Evolutionary conservation across 2,797 vertebrate species (phyloP).

Genomic region (Sebastes diploproa): DNA sequence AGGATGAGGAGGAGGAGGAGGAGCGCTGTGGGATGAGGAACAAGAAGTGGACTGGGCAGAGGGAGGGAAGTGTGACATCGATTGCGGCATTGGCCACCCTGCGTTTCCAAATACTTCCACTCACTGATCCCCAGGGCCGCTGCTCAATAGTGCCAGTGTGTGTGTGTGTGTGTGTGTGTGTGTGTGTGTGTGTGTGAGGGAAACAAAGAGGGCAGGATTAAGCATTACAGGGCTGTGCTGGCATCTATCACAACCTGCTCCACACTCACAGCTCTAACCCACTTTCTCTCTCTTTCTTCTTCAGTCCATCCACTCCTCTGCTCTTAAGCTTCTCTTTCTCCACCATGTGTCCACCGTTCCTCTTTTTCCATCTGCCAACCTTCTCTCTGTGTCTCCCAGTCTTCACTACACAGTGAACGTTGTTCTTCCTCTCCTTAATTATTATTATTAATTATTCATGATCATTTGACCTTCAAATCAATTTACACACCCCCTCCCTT

Average conservation of each 20-base stretch:
- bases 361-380: not conserved
- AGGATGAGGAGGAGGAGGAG: slow-evolving; percentile 8
- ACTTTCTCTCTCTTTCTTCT: not conserved
- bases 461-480: slow-evolving; percentile 68
- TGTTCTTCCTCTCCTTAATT: slow-evolving; percentile 7
- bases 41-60: slow-evolving; percentile 37
- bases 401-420: not conserved
- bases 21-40: slow-evolving; percentile 16
- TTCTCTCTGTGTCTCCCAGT: not conserved
- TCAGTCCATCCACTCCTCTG: not conserved
- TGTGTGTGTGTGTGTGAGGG: not conserved
- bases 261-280: slow-evolving; percentile 2
- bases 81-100: slow-evolving; percentile 51
- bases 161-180: not conserved
- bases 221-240: not conserved
- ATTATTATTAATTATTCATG: slow-evolving; percentile 53
- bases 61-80: slow-evolving; percentile 71
- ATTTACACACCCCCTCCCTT: slow-evolving; percentile 50
- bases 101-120: slow-evolving; percentile 34
- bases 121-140: slow-evolving; percentile 13
- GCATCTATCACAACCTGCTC: not conserved
- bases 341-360: not conserved
- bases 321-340: not conserved
- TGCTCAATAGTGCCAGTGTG: slow-evolving; percentile 23
- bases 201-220: slow-evolving; percentile 13